These are phyloP conservation scores for Megaptera novaeangliae DNA, from an alignment of 2,113 vertebrate genomes.

Conservation along the genomic window DNA sequence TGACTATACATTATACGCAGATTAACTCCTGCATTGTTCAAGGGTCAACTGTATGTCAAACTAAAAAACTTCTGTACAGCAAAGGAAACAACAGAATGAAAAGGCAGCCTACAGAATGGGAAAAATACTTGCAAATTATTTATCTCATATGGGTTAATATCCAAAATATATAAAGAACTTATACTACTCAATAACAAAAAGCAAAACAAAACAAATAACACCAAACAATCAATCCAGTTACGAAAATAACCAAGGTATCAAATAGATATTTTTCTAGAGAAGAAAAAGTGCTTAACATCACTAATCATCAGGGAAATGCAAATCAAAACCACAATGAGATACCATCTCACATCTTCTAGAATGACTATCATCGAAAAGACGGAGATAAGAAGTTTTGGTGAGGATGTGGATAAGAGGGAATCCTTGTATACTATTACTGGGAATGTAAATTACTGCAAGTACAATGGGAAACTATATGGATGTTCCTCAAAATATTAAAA, in stretches of 20 bases:
- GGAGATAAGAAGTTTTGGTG: neutral
- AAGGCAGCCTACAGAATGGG: neutral
- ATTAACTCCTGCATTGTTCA: no score
- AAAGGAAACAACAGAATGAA: neutral
- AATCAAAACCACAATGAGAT: neutral
- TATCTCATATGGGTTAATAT: neutral
- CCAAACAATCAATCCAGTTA: neutral
- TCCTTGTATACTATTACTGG: neutral
- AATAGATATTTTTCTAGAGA: neutral
- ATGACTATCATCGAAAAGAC: neutral
- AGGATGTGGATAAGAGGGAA: neutral
- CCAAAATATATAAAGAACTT: neutral
- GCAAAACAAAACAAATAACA: neutral
- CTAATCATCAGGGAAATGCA: neutral
- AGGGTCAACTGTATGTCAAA: neutral
- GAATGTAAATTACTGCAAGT: neutral
- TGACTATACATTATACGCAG: no score
- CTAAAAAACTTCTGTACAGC: neutral
- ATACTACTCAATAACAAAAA: neutral
- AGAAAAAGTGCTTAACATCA: neutral
- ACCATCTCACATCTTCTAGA: neutral
- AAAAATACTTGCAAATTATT: neutral
- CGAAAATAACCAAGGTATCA: neutral
- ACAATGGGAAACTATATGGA: neutral
- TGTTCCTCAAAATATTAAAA: neutral